Conservation (phyloP, 2,888 invertebrate species). For the Copidosoma aretas region DNA sequence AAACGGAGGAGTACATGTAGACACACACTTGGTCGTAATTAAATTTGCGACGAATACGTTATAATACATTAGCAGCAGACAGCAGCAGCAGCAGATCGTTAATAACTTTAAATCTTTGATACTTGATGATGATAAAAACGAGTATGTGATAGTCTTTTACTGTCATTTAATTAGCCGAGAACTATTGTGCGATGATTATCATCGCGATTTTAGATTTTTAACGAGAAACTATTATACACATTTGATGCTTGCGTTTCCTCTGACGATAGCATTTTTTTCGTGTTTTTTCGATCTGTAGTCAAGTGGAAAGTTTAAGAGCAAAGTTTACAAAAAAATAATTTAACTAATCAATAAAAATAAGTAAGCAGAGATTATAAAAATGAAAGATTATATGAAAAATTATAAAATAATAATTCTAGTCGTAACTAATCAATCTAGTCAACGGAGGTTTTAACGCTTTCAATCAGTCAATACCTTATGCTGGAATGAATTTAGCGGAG, state of each 20-base stretch:
- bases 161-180: conserved; percentile 22
- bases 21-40: neutral
- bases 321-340: conserved; percentile 26
- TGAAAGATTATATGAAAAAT: conserved; percentile 49
- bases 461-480: conserved; percentile 26
- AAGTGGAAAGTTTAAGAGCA: conserved; percentile 30
- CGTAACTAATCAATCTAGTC: conserved; percentile 58
- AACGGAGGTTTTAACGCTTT: conserved; percentile 47
- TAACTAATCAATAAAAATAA: conserved; percentile 44
- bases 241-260: conserved; percentile 29
- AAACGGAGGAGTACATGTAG: conserved; percentile 5
- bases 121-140: conserved; percentile 28
- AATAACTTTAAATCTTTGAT: conserved; percentile 20
- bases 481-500: conserved; percentile 12
- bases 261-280: conserved; percentile 22
- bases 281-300: conserved; percentile 16
- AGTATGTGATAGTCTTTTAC: conserved; percentile 25
- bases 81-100: conserved; percentile 21
- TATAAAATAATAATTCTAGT: conserved; percentile 55
- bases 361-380: neutral
- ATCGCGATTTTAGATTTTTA: conserved; percentile 24
- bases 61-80: neutral
- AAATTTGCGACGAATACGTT: conserved; percentile 2
- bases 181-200: conserved; percentile 28
- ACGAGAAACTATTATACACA: conserved; percentile 4